Evolutionary conservation across 2,113 vertebrate species (phyloP), one percentile per base, ranked within the genome.

Genomic region (Cephalopholis sonnerati): DNA sequence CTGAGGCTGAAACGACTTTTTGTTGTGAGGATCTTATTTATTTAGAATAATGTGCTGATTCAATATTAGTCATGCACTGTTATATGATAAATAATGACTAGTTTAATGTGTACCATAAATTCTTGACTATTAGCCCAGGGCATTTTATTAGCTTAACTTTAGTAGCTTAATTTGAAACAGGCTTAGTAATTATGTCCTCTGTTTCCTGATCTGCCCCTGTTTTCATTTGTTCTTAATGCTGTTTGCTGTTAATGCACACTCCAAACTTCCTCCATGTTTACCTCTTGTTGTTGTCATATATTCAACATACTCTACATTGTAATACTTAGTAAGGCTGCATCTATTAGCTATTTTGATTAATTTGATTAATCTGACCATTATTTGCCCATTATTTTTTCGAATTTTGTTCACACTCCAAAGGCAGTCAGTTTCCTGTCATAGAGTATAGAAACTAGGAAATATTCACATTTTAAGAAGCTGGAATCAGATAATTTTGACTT

Each of bases 41-140:
- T 83, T 79, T 65, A 39, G n/a, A 79, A 55, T 29, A 3, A 66
- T 25, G 24, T 79, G 24, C 27, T 46, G 13, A 50, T 66, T 65
- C 24, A 51, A 46, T 51, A 69, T 20, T 24, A 75, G 25, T 13
- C 8, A 53, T 66, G 57, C 27, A 32, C 57, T 76, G 59, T 72
- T 46, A 55, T 41, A n/a, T n/a, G 5, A 69, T 57, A 41, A 24
- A 36, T 51, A 6, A 20, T 73, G 20, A 29, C 9, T 32, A 15
- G 51, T 63, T 62, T 27, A 72, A 54, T n/a, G 25, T 27, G 17
- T 51, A 5, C 15, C 15, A 9, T 50, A 41, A 29, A 66, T 61
- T 39, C 8, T n/a, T 24, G 5, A 39, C 22, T 18, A 36, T 57
- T 18, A 9, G n/a, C 59, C 16, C 2, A 18, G 2, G 8, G 15